Percentiles rank a stretch among this genome's conserved stretches.
phyloP scores from a whole-genome alignment of 2,797 vertebrate species.

The Sylvia borin region DNA sequence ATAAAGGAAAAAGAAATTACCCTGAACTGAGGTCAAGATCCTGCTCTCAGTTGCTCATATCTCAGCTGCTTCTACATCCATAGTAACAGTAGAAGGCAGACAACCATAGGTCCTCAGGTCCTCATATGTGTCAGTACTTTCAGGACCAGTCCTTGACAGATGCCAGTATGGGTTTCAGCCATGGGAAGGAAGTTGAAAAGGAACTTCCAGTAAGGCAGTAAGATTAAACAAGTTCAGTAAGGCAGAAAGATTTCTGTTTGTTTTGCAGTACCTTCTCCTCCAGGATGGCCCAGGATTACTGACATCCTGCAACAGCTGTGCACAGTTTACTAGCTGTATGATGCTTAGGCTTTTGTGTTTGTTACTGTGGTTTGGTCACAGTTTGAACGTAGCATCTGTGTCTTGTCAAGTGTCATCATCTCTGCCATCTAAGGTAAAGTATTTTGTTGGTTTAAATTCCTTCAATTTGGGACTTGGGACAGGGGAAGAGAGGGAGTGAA shows the following conservation, averaged over 20 bases:
- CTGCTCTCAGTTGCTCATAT: background rate
- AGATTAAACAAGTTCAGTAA: background rate
- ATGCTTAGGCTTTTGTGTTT: background rate
- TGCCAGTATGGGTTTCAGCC: background rate
- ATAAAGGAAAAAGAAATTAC: background rate
- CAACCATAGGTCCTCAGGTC: background rate
- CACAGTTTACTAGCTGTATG: background rate
- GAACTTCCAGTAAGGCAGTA: background rate
- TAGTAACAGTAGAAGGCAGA: background rate
- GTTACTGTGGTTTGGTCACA: background rate
- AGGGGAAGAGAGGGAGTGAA: background rate
- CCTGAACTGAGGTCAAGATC: background rate
- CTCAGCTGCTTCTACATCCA: background rate
- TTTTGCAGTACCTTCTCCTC: background rate
- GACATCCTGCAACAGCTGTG: background rate
- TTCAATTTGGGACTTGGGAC: background rate
- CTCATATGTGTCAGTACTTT: accelerated
- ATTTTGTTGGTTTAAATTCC: background rate
- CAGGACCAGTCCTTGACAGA: background rate
- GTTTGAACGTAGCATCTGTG: background rate
- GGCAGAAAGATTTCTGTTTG: background rate
- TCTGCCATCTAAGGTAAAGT: background rate
- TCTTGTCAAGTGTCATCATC: background rate
- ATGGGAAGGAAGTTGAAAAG: background rate
- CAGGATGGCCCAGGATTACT: background rate